Evolutionary conservation across 2,113 vertebrate genomes (phyloP), one percentile per base, ranked within the genome.

Genomic region (Clarias batrachus): DNA sequence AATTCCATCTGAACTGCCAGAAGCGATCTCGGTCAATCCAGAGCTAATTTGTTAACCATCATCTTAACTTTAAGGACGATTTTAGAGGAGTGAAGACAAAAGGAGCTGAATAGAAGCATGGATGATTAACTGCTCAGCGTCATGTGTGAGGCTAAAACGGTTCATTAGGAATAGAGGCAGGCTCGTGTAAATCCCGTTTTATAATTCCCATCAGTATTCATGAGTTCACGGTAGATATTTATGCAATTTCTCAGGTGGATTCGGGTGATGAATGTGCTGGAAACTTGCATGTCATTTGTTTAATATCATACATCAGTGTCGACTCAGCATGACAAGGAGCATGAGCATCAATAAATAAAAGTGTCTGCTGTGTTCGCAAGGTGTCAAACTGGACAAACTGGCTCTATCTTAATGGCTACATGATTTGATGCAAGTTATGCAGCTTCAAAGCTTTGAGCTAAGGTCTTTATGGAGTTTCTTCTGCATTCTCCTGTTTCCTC

Each of bases 1-100:
- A 88, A 86, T 89, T 88, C 84, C 54, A 78, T 79, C 81, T 86
- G 84, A 89, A 63, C 86, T 90, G 66, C 56, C 84, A 86, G 74
- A 71, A 79, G 76, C 81, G 80, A 81, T 90, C 63, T 86, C 37
- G 85, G 83, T 88, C 82, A 87, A 37, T 3, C 62, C 48, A 63
- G 74, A 88, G 87, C 85, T 88, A 88, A 87, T 85, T 87, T 85
- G 80, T 81, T 88, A 82, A 86, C 87, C 59, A 81, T 88, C 71
- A 87, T 79, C 73, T 83, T 85, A 62, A 83, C 80, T 81, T 56
- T 9, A 74, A 54, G 57, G 30, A 30, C 60, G 82, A 54, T 70
- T 68, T 78, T 27, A 73, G 25, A 33, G 27, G 63, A 73, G 23
- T 23, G 37, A 37, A 23, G 17, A n/a, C 21, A 27, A 27, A 33